Evolutionary conservation across 2,888 invertebrate species (phyloP), one percentile per base, ranked within the genome.

Genomic region (Halocaridina rubra): DNA sequence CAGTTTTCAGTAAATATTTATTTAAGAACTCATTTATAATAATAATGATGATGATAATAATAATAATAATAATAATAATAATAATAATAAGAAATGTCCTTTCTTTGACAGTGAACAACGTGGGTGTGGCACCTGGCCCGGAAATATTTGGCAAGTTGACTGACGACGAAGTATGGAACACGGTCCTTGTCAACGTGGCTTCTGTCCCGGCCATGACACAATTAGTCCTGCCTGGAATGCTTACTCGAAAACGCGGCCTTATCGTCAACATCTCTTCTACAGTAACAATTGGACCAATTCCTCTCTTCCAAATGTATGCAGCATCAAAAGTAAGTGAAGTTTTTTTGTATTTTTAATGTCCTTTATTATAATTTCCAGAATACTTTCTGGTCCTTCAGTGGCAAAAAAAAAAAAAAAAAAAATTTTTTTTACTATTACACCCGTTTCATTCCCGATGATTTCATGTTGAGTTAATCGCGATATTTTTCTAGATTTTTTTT

Each of bases 201-300:
- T 91, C 92, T n/a, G 91, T 91, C n/a, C 91, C 92, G 2, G 90
- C 91, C 90, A 92, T 92, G 92, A 91, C 91, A 10, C 90, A 91
- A 84, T 90, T 92, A 80, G 90, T 92, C 16, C 89, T 92, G 81
- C 92, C 92, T 30, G 90, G 91, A 81, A 92, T 92, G 92, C 90
- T 92, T 30, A 86, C 90, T 79, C 90, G 91, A 90, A 89, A 90
- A 27, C 89, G 90, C 88, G 92, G 92, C 27, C 91, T 92, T 0
- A 89, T 92, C 32, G 90, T 92, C 16, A 92, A 92, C 84, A 89
- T 92, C 24, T 91, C 92, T 7, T 92, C 92, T 8, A 91, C 91
- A 13, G 90, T 92, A 0, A 90, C 91, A 84, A 89, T 90, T 22
- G 89, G 91, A 46, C 91, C 92, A 4, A 90, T 91, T 1, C 92